Base-by-base conservation (phyloP, 2,888 invertebrate species). In the Drosophila paucipuncta region DNA sequence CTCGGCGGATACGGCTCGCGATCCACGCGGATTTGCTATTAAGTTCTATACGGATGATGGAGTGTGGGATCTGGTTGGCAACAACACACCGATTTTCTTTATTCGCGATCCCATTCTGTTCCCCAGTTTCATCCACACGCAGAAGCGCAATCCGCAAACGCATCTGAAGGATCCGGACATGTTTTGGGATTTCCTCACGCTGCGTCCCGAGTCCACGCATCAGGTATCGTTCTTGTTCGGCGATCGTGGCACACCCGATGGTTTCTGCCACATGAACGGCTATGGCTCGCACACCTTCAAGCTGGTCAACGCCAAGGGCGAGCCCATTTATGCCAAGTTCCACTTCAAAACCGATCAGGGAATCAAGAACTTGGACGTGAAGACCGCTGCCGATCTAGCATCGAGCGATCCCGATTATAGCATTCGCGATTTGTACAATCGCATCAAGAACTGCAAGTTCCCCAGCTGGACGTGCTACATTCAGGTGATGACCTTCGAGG, bases 211-310 rank as follows among this genome's bases (percentile, higher is more conserved):
- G 93, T 94, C 96, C 9, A 95, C 95, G 31, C 99, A 99, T 92
- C 93, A 97, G 92, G 96, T 98, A 93, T 93, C 98, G 87, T 98
- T 98, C 93, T 95, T 95, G 58, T 95, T 98, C 68, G 98, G 97
- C 25, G 99, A 99, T 93, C 95, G 99, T 91, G 99, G 99, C 60
- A 97, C 97, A 84, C 99, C 99, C 18, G 97, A 98, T 93, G 98
- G 99, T 31, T 96, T 96, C 93, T 95, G 98, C 68, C 96, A 96
- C 92, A 99, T 99, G 99, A 97, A 99, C 92, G 99, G 99, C 49
- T 99, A 98, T 92, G 98, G 98, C 4, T 98, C 98, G 2, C 98
- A 99, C 92, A 98, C 99, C 1, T 99, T 97, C 93, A 98, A 98
- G 93, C 92, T 98, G 76, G 95, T 98, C 9, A 99, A 98, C 93